Evolutionary conservation across 2,797 vertebrate genomes (phyloP), one percentile per base, ranked within the genome.

Genomic region (Babyrousa celebensis): DNA sequence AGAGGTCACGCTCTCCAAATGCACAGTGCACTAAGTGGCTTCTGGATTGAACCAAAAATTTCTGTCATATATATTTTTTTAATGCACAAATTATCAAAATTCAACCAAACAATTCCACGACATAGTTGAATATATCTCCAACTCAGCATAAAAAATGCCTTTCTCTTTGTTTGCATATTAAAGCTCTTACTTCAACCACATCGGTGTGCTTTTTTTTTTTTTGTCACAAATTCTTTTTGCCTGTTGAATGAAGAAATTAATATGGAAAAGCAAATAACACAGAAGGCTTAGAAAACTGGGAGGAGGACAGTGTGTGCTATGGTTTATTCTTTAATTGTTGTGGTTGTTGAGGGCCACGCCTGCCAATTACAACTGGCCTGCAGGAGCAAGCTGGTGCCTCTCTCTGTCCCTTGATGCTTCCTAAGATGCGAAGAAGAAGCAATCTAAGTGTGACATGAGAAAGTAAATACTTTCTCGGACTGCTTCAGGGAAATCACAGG

Each of bases 11-110:
- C 58, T 89, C 75, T 93, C 4, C 27, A 70, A 83, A 75, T 23
- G 40, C 70, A 68, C 9, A 65, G 56, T 32, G 60, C 71, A 27
- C 77, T 20, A 85, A 21, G 85, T n/a, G 36, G 27, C 63, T 91
- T 85, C 88, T 95, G 85, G 88, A 75, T 7, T 40, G 58, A 96
- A 92, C 80, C 85, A 43, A 75, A 89, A 63, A 16, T 86, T 60
- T 72, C 68, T 91, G 62, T 40, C 43, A 14, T 58, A 12, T 40
- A 80, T 52, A 58, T 74, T 92, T 84, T 12, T 27, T 70, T 29
- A 74, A 95, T 86, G 43, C 94, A 75, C 75, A 94, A 36, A 89
- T 88, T 75, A 74, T 80, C 68, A 56, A 78, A 77, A 91, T 43
- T 10, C 27, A 89, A 84, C 43, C 60, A 68, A 70, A 72, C 2